Evolutionary conservation across 2,888 invertebrate species (phyloP), one percentile per base, ranked within the genome.

Genomic region (Ecdyonurus torrentis): DNA sequence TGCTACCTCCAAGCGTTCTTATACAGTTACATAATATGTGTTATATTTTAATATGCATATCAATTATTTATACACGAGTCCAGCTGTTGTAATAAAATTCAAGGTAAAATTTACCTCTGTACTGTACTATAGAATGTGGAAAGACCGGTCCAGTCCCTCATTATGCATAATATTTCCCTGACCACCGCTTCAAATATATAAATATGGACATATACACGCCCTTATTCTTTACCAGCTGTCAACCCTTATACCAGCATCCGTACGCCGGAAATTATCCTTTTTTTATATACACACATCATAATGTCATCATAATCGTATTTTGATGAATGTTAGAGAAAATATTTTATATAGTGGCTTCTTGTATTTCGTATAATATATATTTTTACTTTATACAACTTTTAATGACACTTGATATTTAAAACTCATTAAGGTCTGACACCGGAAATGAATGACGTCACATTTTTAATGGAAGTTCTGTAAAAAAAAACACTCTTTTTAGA

Each of bases 361-460:
- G n/a, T 10, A 37, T 37, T 37, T 37, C 37, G 15, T 37, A 37
- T 15, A 15, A 10, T 37, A 37, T 37, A 37, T 10, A 10, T 10
- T 10, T 37, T 10, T 37, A 37, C 15, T 15, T 37, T 37, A 5
- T 10, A 10, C 7, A 10, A 10, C 37, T 37, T 37, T 37, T 37
- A 37, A 37, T 37, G 55, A 55, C 55, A 55, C 55, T 55, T 55
- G 55, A 55, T 55, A 55, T 55, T 55, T 55, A 55, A 55, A 55
- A 55, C 55, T 55, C 55, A 55, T 55, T 55, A 55, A 55, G 55
- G 55, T 55, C 22, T 55, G n/a, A 10, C 15, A 37, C 55, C n/a
- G 55, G 55, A 55, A 55, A 55, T n/a, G 55, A 55, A 22, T 55
- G n/a, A 55, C 55, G 55, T 55, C 55, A 55, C 19, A 10, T 55